Conservation (phyloP, 2,113 vertebrate genomes). For the Desmodus rotundus region DNA sequence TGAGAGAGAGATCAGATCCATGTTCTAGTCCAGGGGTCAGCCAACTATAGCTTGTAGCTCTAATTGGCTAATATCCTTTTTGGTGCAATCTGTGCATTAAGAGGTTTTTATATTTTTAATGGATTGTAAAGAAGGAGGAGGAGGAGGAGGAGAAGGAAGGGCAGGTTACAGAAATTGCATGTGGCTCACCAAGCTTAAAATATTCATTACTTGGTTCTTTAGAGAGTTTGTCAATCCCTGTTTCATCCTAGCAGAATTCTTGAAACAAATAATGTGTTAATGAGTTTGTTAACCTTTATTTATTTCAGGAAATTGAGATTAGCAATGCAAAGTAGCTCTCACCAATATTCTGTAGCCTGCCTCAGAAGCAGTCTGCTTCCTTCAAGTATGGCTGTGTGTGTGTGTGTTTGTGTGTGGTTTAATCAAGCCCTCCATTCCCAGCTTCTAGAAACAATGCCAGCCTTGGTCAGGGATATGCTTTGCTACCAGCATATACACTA, state of each 20-base stretch:
- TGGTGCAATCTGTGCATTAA: neutral
- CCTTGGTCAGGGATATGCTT: neutral
- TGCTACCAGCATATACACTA: neutral
- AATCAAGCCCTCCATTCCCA: neutral
- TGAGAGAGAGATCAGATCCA: neutral
- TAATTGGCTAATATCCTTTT: neutral
- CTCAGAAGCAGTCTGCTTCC: neutral
- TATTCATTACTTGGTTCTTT: neutral
- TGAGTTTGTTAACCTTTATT: neutral
- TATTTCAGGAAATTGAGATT: neutral
- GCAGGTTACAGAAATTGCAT: neutral
- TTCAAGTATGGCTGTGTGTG: neutral
- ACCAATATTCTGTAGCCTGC: neutral
- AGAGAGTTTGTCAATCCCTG: neutral
- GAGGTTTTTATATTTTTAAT: neutral
- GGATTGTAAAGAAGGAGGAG: neutral
- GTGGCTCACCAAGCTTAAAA: neutral
- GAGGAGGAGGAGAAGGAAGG: neutral
- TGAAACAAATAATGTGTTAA: neutral
- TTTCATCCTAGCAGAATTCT: neutral
- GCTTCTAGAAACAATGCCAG: neutral
- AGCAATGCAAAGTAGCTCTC: neutral
- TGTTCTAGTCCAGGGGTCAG: neutral
- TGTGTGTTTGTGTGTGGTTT: neutral
- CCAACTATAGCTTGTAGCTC: neutral